These are phyloP conservation scores for Taenioides sp. DNA, from an alignment of 2,797 vertebrate species.

Conservation along the genomic window DNA sequence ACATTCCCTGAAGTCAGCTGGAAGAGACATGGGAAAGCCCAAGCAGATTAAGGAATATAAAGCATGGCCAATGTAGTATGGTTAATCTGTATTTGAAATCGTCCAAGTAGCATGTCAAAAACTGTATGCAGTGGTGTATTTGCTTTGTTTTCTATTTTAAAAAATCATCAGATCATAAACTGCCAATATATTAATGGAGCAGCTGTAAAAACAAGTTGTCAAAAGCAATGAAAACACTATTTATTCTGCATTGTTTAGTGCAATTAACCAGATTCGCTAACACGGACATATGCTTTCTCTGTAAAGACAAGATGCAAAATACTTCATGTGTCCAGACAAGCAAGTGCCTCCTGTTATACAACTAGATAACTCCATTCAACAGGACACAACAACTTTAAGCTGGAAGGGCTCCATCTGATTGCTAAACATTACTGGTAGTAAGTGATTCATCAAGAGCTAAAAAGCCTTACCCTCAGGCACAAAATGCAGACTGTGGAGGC, in stretches of 20 bases:
- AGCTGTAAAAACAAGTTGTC: not conserved
- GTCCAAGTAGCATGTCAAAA: no score
- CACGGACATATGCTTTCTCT: not conserved
- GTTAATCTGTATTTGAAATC: no score
- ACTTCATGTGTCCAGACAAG: slow-evolving; percentile 4
- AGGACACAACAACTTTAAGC: slow-evolving; percentile 21
- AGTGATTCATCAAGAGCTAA: slow-evolving; percentile 65
- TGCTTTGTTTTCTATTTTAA: not conserved
- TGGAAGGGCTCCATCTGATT: slow-evolving; percentile 40
- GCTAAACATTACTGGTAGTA: slow-evolving; percentile 60
- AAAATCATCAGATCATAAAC: not conserved
- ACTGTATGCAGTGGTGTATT: no score
- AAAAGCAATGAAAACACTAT: no score
- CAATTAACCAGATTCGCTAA: no score
- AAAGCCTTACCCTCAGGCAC: slow-evolving; percentile 59
- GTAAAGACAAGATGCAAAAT: not conserved
- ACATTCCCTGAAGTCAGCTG: no score
- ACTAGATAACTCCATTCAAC: slow-evolving; percentile 29
- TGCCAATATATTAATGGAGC: not conserved
- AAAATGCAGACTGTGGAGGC: slow-evolving; percentile 48
- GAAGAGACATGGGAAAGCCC: no score
- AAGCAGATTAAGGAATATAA: no score
- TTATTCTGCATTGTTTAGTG: no score
- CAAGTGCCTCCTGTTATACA: slow-evolving; percentile 8
- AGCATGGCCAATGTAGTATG: no score